Base-by-base conservation (phyloP, 2,797 vertebrate species). In the Thaleichthys pacificus region DNA sequence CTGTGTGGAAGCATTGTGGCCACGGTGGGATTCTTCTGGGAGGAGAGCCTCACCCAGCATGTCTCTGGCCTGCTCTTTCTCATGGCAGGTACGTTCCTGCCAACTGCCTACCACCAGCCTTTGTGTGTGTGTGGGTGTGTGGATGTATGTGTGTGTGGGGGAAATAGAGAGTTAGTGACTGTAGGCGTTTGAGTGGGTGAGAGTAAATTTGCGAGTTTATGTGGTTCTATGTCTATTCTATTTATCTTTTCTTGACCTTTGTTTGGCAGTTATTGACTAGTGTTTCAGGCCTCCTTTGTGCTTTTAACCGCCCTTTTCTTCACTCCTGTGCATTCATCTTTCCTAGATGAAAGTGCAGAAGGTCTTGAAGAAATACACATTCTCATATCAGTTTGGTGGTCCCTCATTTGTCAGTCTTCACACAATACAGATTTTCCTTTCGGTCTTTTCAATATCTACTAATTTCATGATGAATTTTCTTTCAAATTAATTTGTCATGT, bases 1-100 rank as follows among this genome's bases (percentile, higher is more conserved):
- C 90, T 95, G 68, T 96, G 94, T 0, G 90, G 95, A 4, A 94
- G 91, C 80, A 92, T 95, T 0, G 90, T 95, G 77, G 93, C 90
- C 4, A 88, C 87, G 0, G 93, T 94, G 11, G 94, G 94, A 1
- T 97, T 94, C 87, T 95, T 96, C 91, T 94, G 93, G 93, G 95
- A 97, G 81, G 93, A 96, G 69, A 95, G 91, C 82, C 89, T 96
- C 79, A 96, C 94, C 0, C 94, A 95, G 82, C 94, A 95, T 0
- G 79, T 95, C 61, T 93, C 95, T 1, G 95, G 94, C 35, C 92
- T 96, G 15, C 91, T 96, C 14, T 95, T 96, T 92, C 92, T 95
- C 73, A 96, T 94, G 94, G 94, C 95, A 94, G 94, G 95, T 96
- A 92, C 11, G n/a, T 49, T 56, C 30, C 58, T 56, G 57, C 58